Percentiles rank a stretch among this genome's conserved stretches.
Conservation (phyloP, 2,888 invertebrate genomes). For the Platerodrilus igneus region DNA sequence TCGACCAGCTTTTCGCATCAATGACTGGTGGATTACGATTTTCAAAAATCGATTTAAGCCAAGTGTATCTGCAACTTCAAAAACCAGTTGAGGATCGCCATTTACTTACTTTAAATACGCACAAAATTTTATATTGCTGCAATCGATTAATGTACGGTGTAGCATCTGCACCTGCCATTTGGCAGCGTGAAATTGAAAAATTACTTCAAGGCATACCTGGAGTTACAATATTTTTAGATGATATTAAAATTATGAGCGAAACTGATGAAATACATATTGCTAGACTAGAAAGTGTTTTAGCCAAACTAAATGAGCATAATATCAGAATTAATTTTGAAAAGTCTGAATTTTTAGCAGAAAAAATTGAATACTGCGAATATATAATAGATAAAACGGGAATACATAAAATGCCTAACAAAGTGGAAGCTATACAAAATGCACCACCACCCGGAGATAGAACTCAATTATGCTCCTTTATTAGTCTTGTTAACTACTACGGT, state of each 20-base stretch:
- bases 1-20: too few relatives aligned
- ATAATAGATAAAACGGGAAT: conserved; percentile 1
- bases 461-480: neutral
- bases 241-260: neutral
- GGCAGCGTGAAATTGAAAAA: conserved; percentile 7
- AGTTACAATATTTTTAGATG: conserved; percentile 6
- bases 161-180: neutral
- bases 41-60: too few relatives aligned
- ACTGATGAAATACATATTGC: neutral
- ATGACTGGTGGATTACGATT: too few relatives aligned
- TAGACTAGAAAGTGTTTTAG: neutral
- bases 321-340: neutral
- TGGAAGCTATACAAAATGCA: conserved; percentile 3
- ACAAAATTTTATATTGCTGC: neutral
- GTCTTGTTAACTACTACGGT: conserved; percentile 7
- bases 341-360: neutral
- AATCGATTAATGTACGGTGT: conserved; percentile 4
- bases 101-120: too few relatives aligned
- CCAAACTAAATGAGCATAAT: neutral
- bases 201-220: too few relatives aligned
- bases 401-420: conserved; percentile 4
- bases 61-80: too few relatives aligned
- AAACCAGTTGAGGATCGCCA: too few relatives aligned
- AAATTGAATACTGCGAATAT: conserved; percentile 8
- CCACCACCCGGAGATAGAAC: conserved; percentile 3